These are phyloP conservation scores for Parnassius orleans DNA, from an alignment of 2,888 invertebrate species.

Conservation along the genomic window DNA sequence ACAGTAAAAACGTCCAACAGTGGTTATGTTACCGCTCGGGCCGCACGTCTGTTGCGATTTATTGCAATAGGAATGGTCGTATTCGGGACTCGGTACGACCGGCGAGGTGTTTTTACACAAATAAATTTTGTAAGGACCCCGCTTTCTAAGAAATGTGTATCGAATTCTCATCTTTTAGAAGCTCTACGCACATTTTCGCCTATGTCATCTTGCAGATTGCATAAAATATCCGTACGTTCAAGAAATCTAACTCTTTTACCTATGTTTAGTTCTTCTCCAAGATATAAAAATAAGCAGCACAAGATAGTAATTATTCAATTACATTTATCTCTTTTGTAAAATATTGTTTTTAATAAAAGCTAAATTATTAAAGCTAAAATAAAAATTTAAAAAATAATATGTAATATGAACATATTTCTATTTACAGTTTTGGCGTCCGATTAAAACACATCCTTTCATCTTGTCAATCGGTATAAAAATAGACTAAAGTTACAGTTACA, in stretches of 20 bases:
- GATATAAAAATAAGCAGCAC: too few species aligned
- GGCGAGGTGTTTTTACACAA: constrained; percentile 61
- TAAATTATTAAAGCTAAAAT: too few species aligned
- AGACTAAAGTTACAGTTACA: too few species aligned
- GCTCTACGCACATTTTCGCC: not conserved
- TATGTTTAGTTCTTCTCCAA: too few species aligned
- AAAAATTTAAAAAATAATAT: too few species aligned
- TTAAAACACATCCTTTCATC: too few species aligned
- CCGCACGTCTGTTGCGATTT: constrained; percentile 61
- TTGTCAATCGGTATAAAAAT: too few species aligned
- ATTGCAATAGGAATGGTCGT: constrained; percentile 60
- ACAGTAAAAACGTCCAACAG: constrained; percentile 55
- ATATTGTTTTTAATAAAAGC: too few species aligned
- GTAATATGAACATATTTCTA: too few species aligned
- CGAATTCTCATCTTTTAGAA: constrained; percentile 44
- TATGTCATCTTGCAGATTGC: not conserved
- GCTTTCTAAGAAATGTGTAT: constrained; percentile 51
- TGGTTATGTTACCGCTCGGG: constrained; percentile 47
- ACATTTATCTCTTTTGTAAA: too few species aligned
- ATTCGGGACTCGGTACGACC: constrained; percentile 55
- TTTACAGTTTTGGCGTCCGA: too few species aligned
- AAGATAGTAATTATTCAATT: too few species aligned
- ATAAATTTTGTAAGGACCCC: constrained; percentile 64
- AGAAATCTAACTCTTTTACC: not conserved
- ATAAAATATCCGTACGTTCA: not conserved